Base-by-base conservation (phyloP, 2,888 invertebrate genomes). In the Prenolepis imparis region DNA sequence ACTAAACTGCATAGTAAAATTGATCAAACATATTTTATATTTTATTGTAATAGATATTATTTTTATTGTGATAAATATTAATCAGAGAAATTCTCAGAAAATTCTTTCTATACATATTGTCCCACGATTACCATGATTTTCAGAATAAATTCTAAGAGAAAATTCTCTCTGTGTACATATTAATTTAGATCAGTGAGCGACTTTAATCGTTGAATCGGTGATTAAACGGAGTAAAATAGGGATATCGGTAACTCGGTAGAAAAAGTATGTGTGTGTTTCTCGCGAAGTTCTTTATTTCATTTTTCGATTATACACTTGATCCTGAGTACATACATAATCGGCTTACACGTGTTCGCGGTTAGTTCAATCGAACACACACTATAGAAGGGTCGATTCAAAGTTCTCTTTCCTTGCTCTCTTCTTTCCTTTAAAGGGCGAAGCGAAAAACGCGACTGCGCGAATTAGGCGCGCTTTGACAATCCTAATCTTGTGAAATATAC, bases 401-500 rank as follows among this genome's bases (percentile, higher is more conserved):
- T 57, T 44, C 32, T 59, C 39, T 52, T 55, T n/a, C n/a, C n/a
- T n/a, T n/a, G n/a, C n/a, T 39, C 32, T 5, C 63, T 70, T 15
- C 44, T 24, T 21, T 28, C 48, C 48, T 72, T 44, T 64, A 52
- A 83, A 57, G 24, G 63, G 9, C 44, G 82, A 86, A 83, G 64
- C 74, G 57, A 66, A 39, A 66, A 80, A 44, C 80, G 68, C 77
- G 70, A 57, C 67, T 67, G 78, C 78, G 24, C 24, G 83, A 85
- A 86, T 89, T 89, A 86, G 86, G 84, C 80, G 64, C 82, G 81
- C 85, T 90, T 88, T 90, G 88, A 90, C 84, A 89, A 77, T 83
- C 84, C 86, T 90, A 90, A 90, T 90, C 90, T 90, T 52, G 67
- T 89, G 61, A 90, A 90, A 90, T 90, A 90, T 90, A 90, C 72